Evolutionary conservation across 2,888 invertebrate genomes (phyloP).

Genomic region (Drosophila tanythrix): DNA sequence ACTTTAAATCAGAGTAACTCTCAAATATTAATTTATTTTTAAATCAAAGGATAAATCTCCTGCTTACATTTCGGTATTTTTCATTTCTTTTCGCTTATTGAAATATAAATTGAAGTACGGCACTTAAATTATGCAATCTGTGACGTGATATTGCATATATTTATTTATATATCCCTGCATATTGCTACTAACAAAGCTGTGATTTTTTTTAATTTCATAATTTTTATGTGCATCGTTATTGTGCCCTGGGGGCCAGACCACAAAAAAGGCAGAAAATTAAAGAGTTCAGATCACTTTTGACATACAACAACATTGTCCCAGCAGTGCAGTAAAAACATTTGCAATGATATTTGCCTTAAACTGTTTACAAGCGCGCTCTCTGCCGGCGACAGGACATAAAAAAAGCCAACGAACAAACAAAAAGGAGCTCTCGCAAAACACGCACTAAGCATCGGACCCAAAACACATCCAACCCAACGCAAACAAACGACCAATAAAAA

Average conservation of each 20-base stretch:
- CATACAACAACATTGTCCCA: constrained; percentile 50
- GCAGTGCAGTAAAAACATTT: constrained; percentile 63
- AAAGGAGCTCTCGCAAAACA: constrained; percentile 24
- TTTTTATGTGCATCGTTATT: constrained; percentile 6
- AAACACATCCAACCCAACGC: constrained; percentile 7
- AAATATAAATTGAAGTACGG: not conserved
- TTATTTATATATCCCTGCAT: not conserved
- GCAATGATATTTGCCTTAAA: constrained; percentile 63
- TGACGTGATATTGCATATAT: not conserved
- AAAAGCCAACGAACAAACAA: constrained; percentile 25
- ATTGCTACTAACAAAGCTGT: constrained; percentile 5
- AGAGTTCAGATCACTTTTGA: constrained; percentile 24
- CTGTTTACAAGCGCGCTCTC: constrained; percentile 65
- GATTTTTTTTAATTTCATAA: constrained; percentile 6
- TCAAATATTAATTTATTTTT: not conserved
- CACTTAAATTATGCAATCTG: not conserved
- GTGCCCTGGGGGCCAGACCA: not conserved
- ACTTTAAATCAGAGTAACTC: too few relatives aligned
- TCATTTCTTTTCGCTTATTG: not conserved
- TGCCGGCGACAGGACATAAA: constrained; percentile 42
- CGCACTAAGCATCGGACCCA: constrained; percentile 26
- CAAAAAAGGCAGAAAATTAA: not conserved
- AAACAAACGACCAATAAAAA: constrained; percentile 66
- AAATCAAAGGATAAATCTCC: not conserved
- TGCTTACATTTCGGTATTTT: not conserved